Conservation (phyloP, 2,888 invertebrate genomes). For the Crioceris asparagi region DNA sequence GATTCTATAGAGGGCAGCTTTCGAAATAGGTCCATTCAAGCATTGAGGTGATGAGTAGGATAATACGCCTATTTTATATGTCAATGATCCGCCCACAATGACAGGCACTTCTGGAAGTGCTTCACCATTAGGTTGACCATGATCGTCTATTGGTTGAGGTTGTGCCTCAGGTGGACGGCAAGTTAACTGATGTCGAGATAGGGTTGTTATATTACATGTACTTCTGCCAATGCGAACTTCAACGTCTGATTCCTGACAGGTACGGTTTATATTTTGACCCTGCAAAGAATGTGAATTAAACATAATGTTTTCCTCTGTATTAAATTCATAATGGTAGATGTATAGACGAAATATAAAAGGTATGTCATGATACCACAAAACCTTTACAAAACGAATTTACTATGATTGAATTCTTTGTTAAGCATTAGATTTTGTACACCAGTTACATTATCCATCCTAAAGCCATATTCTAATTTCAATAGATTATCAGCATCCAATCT, state of each 20-base stretch:
- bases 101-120: slow-evolving; percentile 69
- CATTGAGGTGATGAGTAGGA: slow-evolving; percentile 78
- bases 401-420: slow-evolving; percentile 50
- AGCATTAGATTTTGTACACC: slow-evolving; percentile 67
- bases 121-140: slow-evolving; percentile 50
- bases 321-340: no score
- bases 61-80: slow-evolving; percentile 77
- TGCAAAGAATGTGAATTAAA: slow-evolving; percentile 23
- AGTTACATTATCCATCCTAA: slow-evolving; percentile 90
- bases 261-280: slow-evolving; percentile 84
- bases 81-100: slow-evolving; percentile 72
- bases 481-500: slow-evolving; percentile 72
- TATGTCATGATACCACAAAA: no score
- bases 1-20: slow-evolving; percentile 73
- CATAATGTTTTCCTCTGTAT: background rate
- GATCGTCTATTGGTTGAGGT: slow-evolving; percentile 50
- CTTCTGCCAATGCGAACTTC: slow-evolving; percentile 80
- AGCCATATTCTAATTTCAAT: slow-evolving; percentile 79
- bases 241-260: slow-evolving; percentile 82
- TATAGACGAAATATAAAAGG: no score
- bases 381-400: no score
- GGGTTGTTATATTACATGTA: slow-evolving; percentile 87
- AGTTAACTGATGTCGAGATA: slow-evolving; percentile 84
- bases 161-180: slow-evolving; percentile 85
- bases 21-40: slow-evolving; percentile 67